Percentiles rank a stretch among this genome's conserved stretches.
Conservation (phyloP, 2,113 vertebrate species). For the Benitochromis conjunctus region DNA sequence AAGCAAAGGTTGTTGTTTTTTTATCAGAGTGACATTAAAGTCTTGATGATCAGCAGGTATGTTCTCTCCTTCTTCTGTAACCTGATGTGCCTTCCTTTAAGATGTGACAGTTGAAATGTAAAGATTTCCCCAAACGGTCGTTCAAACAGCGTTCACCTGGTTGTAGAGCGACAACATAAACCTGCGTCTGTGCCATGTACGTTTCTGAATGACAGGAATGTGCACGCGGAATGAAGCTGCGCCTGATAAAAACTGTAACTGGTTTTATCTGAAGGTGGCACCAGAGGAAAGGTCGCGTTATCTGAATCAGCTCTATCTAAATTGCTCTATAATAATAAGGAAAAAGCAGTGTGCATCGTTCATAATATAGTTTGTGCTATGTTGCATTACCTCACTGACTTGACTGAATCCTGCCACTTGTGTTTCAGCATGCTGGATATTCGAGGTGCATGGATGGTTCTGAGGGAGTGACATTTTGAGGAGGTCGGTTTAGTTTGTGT, state of each 20-base stretch:
- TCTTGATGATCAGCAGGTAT: not conserved
- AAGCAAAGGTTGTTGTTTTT: not conserved
- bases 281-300: not conserved
- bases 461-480: conserved; percentile 73
- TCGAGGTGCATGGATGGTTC: conserved; percentile 80
- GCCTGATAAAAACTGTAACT: not conserved
- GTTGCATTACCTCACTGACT: too few species aligned
- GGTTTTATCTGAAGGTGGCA: not conserved
- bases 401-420: fast-evolving
- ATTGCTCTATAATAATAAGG: not conserved
- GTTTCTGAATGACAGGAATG: conserved; percentile 12
- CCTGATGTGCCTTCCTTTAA: not conserved
- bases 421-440: conserved; percentile 78
- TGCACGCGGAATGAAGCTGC: not conserved
- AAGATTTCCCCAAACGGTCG: not conserved
- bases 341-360: not conserved
- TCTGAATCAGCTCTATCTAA: not conserved
- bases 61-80: not conserved
- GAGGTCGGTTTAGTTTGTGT: conserved; percentile 22
- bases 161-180: fast-evolving
- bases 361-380: not conserved
- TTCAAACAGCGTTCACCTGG: not conserved
- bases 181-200: not conserved
- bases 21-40: not conserved
- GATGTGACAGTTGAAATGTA: not conserved